Evolutionary conservation across 23 tunicate genomes (phyloP).

Genomic region (Trididemnum miniatum): DNA sequence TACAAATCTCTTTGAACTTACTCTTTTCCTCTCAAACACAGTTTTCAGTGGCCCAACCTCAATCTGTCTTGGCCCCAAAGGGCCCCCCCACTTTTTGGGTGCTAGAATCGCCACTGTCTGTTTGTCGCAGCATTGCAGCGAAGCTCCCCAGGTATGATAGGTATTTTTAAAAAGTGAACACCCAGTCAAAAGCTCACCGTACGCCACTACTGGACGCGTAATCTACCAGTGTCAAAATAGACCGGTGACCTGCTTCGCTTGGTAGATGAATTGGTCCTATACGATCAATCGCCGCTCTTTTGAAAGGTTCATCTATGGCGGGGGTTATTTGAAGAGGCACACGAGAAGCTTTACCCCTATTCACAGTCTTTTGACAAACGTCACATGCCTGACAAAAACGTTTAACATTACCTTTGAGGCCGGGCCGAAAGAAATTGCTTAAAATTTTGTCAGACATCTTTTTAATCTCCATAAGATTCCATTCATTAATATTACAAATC

Average conservation of each 20-base stretch:
- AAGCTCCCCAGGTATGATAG: too few relatives aligned
- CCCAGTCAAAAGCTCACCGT: too few relatives aligned
- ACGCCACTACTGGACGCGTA: conserved; percentile 31
- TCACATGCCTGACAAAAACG: background rate
- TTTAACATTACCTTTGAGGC: conserved; percentile 9
- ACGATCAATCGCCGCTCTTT: conserved; percentile 23
- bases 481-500: too few relatives aligned
- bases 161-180: too few relatives aligned
- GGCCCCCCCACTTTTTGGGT: too few relatives aligned
- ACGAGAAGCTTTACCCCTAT: conserved; percentile 1
- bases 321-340: conserved; percentile 15
- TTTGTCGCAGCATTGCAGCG: too few relatives aligned
- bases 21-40: too few relatives aligned
- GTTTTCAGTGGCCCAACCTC: too few relatives aligned
- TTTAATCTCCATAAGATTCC: background rate
- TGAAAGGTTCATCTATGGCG: conserved; percentile 4
- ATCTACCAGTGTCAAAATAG: conserved; percentile 30
- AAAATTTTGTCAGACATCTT: conserved; percentile 13
- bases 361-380: conserved; percentile 15
- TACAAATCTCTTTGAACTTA: too few relatives aligned
- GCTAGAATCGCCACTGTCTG: too few relatives aligned
- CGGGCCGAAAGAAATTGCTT: conserved; percentile 31
- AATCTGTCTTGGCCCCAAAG: too few relatives aligned
- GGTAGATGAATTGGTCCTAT: conserved; percentile 26
- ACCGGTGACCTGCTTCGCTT: conserved; percentile 22